Evolutionary conservation across 2,888 invertebrate species (phyloP).

Genomic region (Torymus tubicola): DNA sequence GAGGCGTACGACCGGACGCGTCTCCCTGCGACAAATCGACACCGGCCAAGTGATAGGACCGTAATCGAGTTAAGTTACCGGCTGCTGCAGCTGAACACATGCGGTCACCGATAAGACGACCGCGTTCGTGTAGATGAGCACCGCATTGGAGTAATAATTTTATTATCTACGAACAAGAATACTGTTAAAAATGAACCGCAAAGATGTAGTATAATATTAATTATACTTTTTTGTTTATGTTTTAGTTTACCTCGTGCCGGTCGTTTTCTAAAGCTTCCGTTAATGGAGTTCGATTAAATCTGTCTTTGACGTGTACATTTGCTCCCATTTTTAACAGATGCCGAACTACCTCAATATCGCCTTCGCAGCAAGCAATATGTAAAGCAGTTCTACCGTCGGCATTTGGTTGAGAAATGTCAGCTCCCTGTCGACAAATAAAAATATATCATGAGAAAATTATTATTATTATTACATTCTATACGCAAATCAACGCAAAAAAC

Average conservation of each 20-base stretch:
- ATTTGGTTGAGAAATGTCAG: slow-evolving; percentile 85
- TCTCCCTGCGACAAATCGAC: slow-evolving; percentile 82
- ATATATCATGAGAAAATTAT: too few species aligned
- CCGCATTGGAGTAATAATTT: slow-evolving; percentile 84
- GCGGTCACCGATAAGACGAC: slow-evolving; percentile 81
- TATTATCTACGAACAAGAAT: slow-evolving; percentile 77
- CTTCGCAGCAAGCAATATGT: slow-evolving; percentile 87
- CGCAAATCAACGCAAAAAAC: slow-evolving; percentile 50
- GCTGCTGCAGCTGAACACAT: slow-evolving; percentile 82
- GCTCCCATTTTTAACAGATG: slow-evolving; percentile 88
- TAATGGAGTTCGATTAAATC: slow-evolving; percentile 84
- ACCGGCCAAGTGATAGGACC: slow-evolving; percentile 82
- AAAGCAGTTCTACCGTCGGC: slow-evolving; percentile 87
- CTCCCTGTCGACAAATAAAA: slow-evolving; percentile 78
- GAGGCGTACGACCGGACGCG: slow-evolving; percentile 81
- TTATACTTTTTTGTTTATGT: background rate
- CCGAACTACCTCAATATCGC: slow-evolving; percentile 83
- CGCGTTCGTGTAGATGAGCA: slow-evolving; percentile 82
- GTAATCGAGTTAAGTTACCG: slow-evolving; percentile 79
- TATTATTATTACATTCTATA: too few species aligned
- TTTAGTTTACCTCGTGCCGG: slow-evolving; percentile 76
- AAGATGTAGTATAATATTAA: slow-evolving; percentile 9
- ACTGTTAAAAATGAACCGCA: background rate
- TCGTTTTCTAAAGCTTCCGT: slow-evolving; percentile 84
- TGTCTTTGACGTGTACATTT: slow-evolving; percentile 87